Conservation (phyloP, 2,888 invertebrate species). For the Leptopterna dolabrata region DNA sequence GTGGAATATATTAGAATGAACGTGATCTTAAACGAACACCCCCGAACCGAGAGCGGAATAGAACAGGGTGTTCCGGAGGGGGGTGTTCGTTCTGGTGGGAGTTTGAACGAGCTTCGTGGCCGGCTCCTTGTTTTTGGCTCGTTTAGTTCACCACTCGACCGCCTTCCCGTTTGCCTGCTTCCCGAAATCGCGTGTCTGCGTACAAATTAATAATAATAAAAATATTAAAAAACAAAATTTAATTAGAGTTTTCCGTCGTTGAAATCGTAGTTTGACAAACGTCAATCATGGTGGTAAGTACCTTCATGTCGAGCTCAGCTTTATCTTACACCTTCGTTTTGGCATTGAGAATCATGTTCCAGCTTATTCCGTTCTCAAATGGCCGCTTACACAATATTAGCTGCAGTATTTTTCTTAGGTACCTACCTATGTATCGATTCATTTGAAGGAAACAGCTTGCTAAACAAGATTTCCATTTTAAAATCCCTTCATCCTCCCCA, state of each 20-base stretch:
- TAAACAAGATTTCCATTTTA: too few species aligned
- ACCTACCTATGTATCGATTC: too few species aligned
- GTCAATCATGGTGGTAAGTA: conserved; percentile 34
- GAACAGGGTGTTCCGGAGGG: background rate
- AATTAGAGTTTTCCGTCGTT: background rate
- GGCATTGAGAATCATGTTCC: too few species aligned
- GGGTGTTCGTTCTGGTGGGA: conserved; percentile 13
- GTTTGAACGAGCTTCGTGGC: background rate
- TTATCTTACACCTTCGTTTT: too few species aligned
- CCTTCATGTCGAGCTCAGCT: background rate
- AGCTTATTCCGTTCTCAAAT: too few species aligned
- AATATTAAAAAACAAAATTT: too few species aligned
- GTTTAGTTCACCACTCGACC: conserved; percentile 15
- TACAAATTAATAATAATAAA: too few species aligned
- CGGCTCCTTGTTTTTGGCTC: background rate
- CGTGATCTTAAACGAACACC: background rate
- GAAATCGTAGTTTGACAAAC: background rate
- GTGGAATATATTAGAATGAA: background rate
- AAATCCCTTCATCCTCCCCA: too few species aligned
- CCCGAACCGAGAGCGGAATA: background rate
- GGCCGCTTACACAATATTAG: too few species aligned
- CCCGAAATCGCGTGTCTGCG: background rate
- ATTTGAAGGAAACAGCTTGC: too few species aligned
- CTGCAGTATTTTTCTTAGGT: too few species aligned
- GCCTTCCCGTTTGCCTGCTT: background rate